Base-by-base conservation (phyloP, 2,888 invertebrate genomes). In the Pachydiplax longipennis region DNA sequence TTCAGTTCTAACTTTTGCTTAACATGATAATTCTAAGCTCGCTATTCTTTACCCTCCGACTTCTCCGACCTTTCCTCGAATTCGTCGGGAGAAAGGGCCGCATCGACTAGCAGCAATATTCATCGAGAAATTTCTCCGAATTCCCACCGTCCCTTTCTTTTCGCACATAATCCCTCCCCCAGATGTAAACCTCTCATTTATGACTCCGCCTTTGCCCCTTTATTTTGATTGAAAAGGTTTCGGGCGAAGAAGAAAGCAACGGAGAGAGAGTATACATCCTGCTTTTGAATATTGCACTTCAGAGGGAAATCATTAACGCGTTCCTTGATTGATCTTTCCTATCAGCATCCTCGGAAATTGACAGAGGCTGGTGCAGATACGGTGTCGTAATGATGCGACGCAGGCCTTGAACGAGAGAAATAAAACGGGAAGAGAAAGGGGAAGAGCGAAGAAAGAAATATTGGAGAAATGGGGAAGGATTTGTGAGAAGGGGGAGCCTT, bases 391-490 rank as follows among this genome's bases (percentile, higher is more conserved):
- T 73, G 73, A 73, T 73, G 73, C 73, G 73, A 73, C 12, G 73
- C 25, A 73, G 31, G 25, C 12, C 25, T 25, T 22, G 13, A 65
- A 65, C n/a, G 25, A 10, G 25, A 12, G 65, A 4, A 18, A 37
- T 6, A 15, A 37, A 13, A 37, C 3, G 31, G n/a, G 18, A 48
- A 22, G 44, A 48, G 90, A 22, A 81, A 80, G 81, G 91, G 90
- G 91, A 65, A 58, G 90, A 90, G 80, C n/a, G 53, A n/a, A 91
- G 92, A 91, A 92, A 92, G 90, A 90, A 92, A 91, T 91, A 92
- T 91, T 92, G 93, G 81, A 92, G 92, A 90, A 92, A 92, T 91
- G 92, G 91, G 90, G 92, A 25, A 91, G 91, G 91, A 91, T 82
- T 91, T 91, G 91, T 92, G 92, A 80, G 91, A 91, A 80, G 91